phyloP scores from a whole-genome alignment of 2,888 invertebrate species.

The Orchestes rusci region DNA sequence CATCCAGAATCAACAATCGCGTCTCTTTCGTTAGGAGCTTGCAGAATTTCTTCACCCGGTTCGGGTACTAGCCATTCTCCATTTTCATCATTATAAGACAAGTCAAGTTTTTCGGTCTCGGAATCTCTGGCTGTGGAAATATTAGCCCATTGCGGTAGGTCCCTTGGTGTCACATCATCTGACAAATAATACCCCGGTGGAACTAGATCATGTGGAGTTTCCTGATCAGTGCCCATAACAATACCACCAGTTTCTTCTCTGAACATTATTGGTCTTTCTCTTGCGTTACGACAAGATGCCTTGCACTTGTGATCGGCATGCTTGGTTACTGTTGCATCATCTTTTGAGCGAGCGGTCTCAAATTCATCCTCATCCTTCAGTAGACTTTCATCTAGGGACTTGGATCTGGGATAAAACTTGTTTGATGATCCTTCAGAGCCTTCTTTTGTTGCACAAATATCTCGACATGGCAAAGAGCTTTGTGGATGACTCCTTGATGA shows the following conservation, averaged over 20 bases:
- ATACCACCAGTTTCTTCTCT: slow-evolving; percentile 24
- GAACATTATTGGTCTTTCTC: slow-evolving; percentile 17
- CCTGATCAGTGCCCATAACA: slow-evolving; percentile 12
- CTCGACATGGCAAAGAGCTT: no score
- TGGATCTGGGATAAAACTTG: no score
- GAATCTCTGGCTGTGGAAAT: no score
- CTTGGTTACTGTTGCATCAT: slow-evolving; percentile 11
- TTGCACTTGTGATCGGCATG: slow-evolving; percentile 16
- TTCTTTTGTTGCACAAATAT: no score
- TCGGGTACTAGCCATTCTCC: no score
- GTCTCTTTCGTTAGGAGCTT: no score
- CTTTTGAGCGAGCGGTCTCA: slow-evolving; percentile 1
- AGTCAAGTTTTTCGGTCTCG: slow-evolving; percentile 16
- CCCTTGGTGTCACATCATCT: slow-evolving; percentile 16
- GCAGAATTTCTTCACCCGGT: no score
- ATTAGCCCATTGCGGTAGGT: slow-evolving; percentile 21
- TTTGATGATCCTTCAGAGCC: no score
- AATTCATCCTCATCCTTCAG: neutral
- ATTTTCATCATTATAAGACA: slow-evolving; percentile 18
- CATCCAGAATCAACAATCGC: no score
- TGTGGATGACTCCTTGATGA: no score
- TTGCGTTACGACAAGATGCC: slow-evolving; percentile 18
- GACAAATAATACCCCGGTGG: slow-evolving; percentile 18
- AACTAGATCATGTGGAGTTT: slow-evolving; percentile 14
- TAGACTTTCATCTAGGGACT: no score